Conservation (phyloP, 2,888 invertebrate species). For the Monopis laevigella region DNA sequence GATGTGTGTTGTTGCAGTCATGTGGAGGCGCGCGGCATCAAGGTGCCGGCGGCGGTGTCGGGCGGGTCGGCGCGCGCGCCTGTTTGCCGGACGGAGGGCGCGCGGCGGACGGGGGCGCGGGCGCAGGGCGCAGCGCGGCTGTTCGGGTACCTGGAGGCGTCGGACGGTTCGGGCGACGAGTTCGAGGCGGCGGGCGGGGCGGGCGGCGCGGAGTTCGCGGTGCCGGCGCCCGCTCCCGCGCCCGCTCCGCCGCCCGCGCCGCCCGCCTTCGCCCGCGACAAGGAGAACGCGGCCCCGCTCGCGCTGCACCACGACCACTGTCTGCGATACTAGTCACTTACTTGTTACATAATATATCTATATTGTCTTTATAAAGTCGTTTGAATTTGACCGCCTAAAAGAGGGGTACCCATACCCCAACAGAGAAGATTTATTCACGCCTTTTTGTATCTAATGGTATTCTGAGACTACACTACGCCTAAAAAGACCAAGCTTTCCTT, state of each 20-base stretch:
- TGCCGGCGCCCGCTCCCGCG: constrained; percentile 64
- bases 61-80: constrained; percentile 15
- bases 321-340: constrained; percentile 40
- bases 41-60: constrained; percentile 26
- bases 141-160: constrained; percentile 79
- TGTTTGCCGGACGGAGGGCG: constrained; percentile 20
- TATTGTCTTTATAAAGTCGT: too few relatives aligned
- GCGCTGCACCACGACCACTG: constrained; percentile 54
- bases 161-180: constrained; percentile 73
- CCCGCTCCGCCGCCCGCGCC: constrained; percentile 5
- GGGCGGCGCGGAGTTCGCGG: constrained; percentile 75
- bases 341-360: too few relatives aligned
- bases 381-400: too few relatives aligned
- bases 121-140: constrained; percentile 74
- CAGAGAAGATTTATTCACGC: too few relatives aligned
- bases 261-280: constrained; percentile 8
- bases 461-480: too few relatives aligned
- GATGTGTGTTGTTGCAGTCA: constrained; percentile 48
- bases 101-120: constrained; percentile 33
- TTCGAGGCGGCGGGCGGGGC: constrained; percentile 62
- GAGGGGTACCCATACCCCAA: too few relatives aligned
- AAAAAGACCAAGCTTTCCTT: too few relatives aligned
- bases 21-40: constrained; percentile 23
- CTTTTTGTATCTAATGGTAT: too few relatives aligned
- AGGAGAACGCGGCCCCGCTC: constrained; percentile 22